These are phyloP conservation scores for Dromococcyx pavoninus DNA, from an alignment of 2,797 vertebrate species.

Conservation along the genomic window DNA sequence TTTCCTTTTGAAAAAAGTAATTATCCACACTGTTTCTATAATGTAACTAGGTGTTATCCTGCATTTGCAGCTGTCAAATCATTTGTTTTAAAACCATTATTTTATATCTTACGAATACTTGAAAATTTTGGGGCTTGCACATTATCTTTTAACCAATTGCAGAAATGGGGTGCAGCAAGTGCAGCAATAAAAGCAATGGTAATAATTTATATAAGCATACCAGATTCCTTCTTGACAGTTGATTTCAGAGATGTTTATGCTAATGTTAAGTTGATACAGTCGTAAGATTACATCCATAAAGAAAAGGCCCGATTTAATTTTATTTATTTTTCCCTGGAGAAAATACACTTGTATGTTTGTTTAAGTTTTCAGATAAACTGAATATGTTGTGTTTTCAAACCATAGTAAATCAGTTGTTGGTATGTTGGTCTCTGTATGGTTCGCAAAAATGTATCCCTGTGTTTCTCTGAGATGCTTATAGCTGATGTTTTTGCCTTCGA, in stretches of 20 bases:
- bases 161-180: constrained; percentile 53
- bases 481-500: background rate
- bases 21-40: constrained; percentile 81
- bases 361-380: constrained; percentile 45
- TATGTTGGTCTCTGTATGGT: background rate
- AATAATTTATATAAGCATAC: constrained; percentile 41
- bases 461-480: background rate
- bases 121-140: constrained; percentile 70
- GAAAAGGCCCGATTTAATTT: constrained; percentile 29
- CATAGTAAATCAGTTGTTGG: background rate
- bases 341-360: constrained; percentile 31
- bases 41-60: constrained; percentile 79
- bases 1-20: constrained; percentile 74
- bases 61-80: constrained; percentile 80
- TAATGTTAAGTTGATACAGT: constrained; percentile 44
- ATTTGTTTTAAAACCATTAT: constrained; percentile 74
- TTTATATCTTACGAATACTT: constrained; percentile 71
- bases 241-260: constrained; percentile 62
- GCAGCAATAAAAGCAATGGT: constrained; percentile 14
- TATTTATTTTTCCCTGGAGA: constrained; percentile 43
- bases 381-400: constrained; percentile 37
- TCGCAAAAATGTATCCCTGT: background rate
- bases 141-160: constrained; percentile 62
- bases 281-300: constrained; percentile 52
- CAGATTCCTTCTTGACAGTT: constrained; percentile 44